Base-by-base conservation (phyloP, 2,888 invertebrate species). In the Hypena proboscidalis region DNA sequence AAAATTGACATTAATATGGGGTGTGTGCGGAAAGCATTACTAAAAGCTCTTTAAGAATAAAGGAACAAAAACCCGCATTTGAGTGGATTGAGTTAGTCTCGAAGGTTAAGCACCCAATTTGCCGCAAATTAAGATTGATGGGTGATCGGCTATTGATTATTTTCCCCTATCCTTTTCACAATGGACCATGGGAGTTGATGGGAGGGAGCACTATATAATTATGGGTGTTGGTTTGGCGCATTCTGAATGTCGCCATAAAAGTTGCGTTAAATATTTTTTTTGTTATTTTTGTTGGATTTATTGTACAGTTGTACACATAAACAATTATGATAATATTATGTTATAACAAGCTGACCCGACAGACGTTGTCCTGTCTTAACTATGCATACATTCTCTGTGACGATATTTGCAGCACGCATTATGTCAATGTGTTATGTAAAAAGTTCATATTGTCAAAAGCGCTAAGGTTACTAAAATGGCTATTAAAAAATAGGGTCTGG, bases 51-150 rank as follows among this genome's bases (percentile, higher is more conserved):
- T 17, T 5, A 17, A 17, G 5, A 17, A 17, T 17, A 22, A 17
- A 23, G 6, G 7, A 9, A 11, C 10, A 30, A 37, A 9, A 19
- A 19, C 9, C 3, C 23, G 4, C 9, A 21, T 14, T 30, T 14
- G 29, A 26, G 21, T 10, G 26, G 25, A 38, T 11, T 5, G 9
- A 27, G 11, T 29, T 30, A 29, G 25, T 39, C 23, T 32, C 13
- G 20, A 40, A 29, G 23, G 45, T 32, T 44, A 51, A 49, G 25
- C 23, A 41, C 11, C 42, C 58, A 49, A 54, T 49, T 63, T 51
- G 40, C 41, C 22, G 35, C 45, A 51, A 47, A 64, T 60, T 43
- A 48, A 54, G 58, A 61, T 64, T 51, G 45, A 63, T 64, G 41
- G 51, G 23, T 38, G 37, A 56, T 60, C 44, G 44, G 14, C 6